These are phyloP conservation scores for Agrochola circellaris DNA, from an alignment of 2,888 invertebrate genomes.

Conservation along the genomic window DNA sequence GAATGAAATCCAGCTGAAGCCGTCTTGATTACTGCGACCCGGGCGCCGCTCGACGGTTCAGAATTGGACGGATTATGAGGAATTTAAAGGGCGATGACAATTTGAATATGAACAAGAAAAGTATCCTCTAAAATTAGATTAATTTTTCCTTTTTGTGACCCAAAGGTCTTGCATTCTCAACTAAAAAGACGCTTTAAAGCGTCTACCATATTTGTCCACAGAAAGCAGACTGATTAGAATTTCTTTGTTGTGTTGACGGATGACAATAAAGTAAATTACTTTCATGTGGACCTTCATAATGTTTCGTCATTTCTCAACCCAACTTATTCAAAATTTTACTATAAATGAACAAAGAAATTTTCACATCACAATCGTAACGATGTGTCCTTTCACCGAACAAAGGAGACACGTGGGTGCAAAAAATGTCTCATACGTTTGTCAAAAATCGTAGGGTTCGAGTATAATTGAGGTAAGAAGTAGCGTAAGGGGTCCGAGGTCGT, in stretches of 20 bases:
- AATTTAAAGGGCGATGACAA: slow-evolving; percentile 89
- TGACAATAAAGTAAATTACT: slow-evolving; percentile 70
- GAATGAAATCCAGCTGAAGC: slow-evolving; percentile 88
- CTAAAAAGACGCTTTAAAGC: slow-evolving; percentile 67
- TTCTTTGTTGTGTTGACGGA: slow-evolving; percentile 78
- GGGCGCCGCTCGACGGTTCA: slow-evolving; percentile 84
- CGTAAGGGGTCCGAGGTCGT: slow-evolving; percentile 64
- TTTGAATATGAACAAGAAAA: slow-evolving; percentile 88
- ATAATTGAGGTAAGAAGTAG: slow-evolving; percentile 60
- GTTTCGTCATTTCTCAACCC: slow-evolving; percentile 44
- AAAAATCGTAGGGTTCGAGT: slow-evolving; percentile 26
- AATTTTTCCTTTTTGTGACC: slow-evolving; percentile 73
- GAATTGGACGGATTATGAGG: slow-evolving; percentile 90
- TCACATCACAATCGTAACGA: slow-evolving; percentile 27
- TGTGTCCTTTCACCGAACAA: slow-evolving; percentile 30
- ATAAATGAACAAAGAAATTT: slow-evolving; percentile 56
- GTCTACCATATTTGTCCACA: slow-evolving; percentile 61
- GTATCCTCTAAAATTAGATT: slow-evolving; percentile 83
- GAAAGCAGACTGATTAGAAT: slow-evolving; percentile 73
- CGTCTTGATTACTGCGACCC: slow-evolving; percentile 88
- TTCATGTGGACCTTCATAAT: slow-evolving; percentile 58
- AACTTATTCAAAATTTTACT: slow-evolving; percentile 34
- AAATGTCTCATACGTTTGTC: slow-evolving; percentile 26
- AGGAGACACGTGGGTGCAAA: slow-evolving; percentile 5
- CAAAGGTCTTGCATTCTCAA: slow-evolving; percentile 66